A percentile compares a stretch with the other conserved stretches of the same genome.
These are phyloP conservation scores for Orius laevigatus DNA, from an alignment of 1,140 invertebrate genomes.

Conservation along the genomic window DNA sequence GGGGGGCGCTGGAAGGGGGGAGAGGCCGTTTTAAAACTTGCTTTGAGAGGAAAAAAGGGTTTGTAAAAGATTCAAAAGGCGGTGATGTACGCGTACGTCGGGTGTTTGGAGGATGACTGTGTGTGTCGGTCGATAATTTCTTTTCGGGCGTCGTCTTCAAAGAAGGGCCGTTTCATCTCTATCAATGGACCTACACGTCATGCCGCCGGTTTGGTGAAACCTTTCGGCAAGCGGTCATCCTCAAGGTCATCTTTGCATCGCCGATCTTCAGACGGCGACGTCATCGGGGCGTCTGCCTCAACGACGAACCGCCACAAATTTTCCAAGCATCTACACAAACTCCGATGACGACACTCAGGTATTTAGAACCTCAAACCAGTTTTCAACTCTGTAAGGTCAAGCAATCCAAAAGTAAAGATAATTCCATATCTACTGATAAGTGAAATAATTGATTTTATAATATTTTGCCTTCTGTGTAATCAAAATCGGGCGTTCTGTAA, in stretches of 20 bases:
- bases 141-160: not conserved
- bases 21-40: too few species aligned
- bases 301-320: conserved; percentile 11
- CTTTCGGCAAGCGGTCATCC: not conserved
- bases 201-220: not conserved
- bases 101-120: not conserved
- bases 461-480: too few species aligned
- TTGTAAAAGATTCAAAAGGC: not conserved
- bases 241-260: conserved; percentile 7
- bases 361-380: not conserved
- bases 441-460: too few species aligned
- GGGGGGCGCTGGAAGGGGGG: too few species aligned
- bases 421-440: too few species aligned
- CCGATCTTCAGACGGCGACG: not conserved
- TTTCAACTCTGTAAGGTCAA: not conserved
- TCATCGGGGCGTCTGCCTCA: conserved; percentile 7
- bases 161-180: conserved; percentile 9
- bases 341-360: conserved; percentile 7
- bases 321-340: conserved; percentile 11
- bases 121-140: conserved; percentile 1
- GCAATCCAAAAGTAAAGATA: not conserved
- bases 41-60: too few species aligned
- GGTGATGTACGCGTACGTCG: conserved; percentile 7
- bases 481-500: too few species aligned
- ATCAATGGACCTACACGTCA: not conserved